These are phyloP conservation scores for Periophthalmodon schlosseri DNA, from an alignment of 2,113 vertebrate species.

Conservation along the genomic window DNA sequence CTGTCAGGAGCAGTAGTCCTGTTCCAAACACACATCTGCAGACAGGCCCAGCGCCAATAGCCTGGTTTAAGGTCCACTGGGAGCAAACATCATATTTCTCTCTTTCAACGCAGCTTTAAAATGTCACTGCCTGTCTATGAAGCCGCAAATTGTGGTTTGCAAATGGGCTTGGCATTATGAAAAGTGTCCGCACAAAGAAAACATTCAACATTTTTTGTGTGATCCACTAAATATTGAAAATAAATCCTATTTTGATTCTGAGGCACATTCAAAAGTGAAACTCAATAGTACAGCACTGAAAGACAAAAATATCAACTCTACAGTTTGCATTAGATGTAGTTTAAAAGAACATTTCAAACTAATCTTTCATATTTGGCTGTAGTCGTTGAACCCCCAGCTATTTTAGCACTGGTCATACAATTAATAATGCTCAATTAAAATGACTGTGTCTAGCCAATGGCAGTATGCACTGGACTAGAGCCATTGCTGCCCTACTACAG, in stretches of 20 bases:
- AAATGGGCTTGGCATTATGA: constrained; percentile 19
- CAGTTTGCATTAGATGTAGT: not conserved
- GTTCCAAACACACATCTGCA: constrained; percentile 10
- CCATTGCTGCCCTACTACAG: too few species aligned
- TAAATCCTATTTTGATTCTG: not conserved
- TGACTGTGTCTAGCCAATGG: too few species aligned
- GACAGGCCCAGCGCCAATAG: constrained; percentile 13
- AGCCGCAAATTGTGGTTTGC: constrained; percentile 23
- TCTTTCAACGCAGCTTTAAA: constrained; percentile 5
- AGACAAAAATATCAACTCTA: not conserved
- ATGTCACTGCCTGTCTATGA: constrained; percentile 11
- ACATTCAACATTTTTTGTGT: not conserved
- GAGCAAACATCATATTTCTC: constrained; percentile 7
- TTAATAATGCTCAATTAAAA: too few species aligned
- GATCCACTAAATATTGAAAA: not conserved
- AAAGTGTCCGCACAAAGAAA: constrained; percentile 1
- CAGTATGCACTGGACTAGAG: too few species aligned
- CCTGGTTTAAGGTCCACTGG: constrained; percentile 11
- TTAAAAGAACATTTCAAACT: not conserved
- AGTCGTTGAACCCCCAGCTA: too few species aligned
- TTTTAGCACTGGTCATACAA: too few species aligned
- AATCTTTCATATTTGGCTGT: too few species aligned
- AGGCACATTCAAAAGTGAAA: not conserved
- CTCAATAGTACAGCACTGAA: not conserved
- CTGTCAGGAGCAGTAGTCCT: constrained; percentile 21